These are phyloP conservation scores for Cichlasoma orientale DNA, from an alignment of 2,797 vertebrate species.

Conservation along the genomic window DNA sequence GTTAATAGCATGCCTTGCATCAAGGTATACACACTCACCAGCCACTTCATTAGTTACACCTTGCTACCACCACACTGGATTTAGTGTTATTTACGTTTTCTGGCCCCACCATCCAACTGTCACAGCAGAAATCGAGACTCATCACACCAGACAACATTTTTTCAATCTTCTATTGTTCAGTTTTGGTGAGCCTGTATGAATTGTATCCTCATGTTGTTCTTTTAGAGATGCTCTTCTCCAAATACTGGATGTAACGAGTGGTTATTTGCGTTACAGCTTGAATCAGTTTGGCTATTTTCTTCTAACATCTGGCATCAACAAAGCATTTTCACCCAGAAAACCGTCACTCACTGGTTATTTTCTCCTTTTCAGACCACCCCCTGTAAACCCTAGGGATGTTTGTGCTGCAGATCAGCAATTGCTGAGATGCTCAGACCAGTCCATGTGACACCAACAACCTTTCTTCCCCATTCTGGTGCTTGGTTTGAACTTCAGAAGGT, in stretches of 20 bases:
- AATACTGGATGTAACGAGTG: background rate
- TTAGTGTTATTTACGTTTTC: no score
- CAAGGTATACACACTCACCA: conserved; percentile 37
- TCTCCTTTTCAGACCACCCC: no score
- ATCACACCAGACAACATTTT: background rate
- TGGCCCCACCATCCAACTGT: background rate
- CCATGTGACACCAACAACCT: no score
- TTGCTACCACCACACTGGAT: no score
- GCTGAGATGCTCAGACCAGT: no score
- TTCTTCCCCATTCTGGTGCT: no score
- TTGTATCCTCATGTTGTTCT: background rate
- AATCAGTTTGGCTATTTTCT: conserved; percentile 48
- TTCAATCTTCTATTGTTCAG: no score
- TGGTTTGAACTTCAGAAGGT: no score
- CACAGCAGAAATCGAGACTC: background rate
- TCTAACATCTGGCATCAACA: conserved; percentile 61
- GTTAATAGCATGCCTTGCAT: conserved; percentile 80
- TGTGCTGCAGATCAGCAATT: no score
- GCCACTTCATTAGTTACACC: background rate
- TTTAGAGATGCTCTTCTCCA: background rate
- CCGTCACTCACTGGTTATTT: conserved; percentile 4
- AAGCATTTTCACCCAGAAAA: conserved; percentile 24
- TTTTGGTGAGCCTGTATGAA: background rate
- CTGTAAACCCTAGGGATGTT: no score
- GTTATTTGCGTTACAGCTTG: conserved; percentile 2